phyloP scores from a whole-genome alignment of 2,113 vertebrate genomes.

The Lamprologus sp. region DNA sequence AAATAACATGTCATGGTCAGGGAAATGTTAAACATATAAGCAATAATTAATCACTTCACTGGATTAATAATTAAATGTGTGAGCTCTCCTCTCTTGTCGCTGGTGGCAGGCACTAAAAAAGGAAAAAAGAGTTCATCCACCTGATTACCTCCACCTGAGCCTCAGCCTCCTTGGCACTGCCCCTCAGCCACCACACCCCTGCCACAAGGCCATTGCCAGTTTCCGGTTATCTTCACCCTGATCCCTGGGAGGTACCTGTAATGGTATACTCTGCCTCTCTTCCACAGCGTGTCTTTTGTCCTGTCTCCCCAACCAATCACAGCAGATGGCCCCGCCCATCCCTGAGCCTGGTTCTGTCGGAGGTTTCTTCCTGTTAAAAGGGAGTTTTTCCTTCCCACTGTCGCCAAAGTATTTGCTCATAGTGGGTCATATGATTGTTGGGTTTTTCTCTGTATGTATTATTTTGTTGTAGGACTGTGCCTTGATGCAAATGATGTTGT shows the following conservation, averaged over 20 bases:
- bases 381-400: neutral
- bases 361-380: neutral
- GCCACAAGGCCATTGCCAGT: constrained; percentile 15
- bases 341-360: fast-evolving
- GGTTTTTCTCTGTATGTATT: neutral
- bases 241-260: constrained; percentile 41
- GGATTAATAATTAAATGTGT: neutral
- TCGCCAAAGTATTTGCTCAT: fast-evolving
- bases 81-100: neutral
- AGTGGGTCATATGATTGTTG: neutral
- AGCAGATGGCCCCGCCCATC: neutral
- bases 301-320: neutral
- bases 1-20: neutral
- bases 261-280: neutral
- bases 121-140: neutral
- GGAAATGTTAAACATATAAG: neutral
- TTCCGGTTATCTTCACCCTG: constrained; percentile 21
- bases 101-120: neutral
- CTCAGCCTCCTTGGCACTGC: neutral
- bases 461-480: neutral
- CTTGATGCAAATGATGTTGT: neutral
- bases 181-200: neutral
- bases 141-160: neutral
- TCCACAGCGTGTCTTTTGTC: neutral
- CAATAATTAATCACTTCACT: neutral